Percentiles rank a stretch among this genome's conserved stretches.
phyloP scores from a whole-genome alignment of 2,888 invertebrate genomes.

The Dyspetes luteomarginatus region DNA sequence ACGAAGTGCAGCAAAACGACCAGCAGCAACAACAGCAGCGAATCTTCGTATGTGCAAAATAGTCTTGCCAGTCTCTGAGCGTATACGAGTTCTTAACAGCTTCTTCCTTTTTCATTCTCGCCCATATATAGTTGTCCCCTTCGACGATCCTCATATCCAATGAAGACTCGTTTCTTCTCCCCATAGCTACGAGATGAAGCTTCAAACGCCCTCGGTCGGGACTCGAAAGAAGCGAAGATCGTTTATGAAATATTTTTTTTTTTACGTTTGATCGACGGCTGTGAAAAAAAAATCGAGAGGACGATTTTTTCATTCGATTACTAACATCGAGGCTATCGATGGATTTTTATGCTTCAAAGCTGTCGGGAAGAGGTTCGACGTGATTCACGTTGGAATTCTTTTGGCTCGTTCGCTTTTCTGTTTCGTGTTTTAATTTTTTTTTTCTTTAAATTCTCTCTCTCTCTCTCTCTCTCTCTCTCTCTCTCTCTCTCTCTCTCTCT shows the following conservation, averaged over 20 bases:
- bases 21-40: constrained; percentile 51
- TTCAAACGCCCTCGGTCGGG: neutral
- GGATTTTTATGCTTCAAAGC: neutral
- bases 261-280: constrained; percentile 18
- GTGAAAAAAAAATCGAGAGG: neutral
- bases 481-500: neutral
- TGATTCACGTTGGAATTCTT: constrained; percentile 1
- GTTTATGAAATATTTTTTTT: constrained; percentile 42
- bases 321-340: neutral
- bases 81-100: constrained; percentile 40
- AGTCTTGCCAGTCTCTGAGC: constrained; percentile 48
- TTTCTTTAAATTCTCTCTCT: too few relatives aligned
- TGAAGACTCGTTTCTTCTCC: constrained; percentile 39
- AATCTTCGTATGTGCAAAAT: constrained; percentile 51
- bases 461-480: neutral
- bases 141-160: constrained; percentile 29
- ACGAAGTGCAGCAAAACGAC: constrained; percentile 70
- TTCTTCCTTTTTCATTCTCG: constrained; percentile 1
- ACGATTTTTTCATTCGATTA: neutral
- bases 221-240: neutral
- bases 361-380: constrained; percentile 30
- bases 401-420: neutral
- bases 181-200: neutral
- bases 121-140: constrained; percentile 18
- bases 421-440: too few relatives aligned